A percentile compares a stretch with the other conserved stretches of the same genome.
Conservation (phyloP, 2,888 invertebrate species). For the Mythimna lalbum region DNA sequence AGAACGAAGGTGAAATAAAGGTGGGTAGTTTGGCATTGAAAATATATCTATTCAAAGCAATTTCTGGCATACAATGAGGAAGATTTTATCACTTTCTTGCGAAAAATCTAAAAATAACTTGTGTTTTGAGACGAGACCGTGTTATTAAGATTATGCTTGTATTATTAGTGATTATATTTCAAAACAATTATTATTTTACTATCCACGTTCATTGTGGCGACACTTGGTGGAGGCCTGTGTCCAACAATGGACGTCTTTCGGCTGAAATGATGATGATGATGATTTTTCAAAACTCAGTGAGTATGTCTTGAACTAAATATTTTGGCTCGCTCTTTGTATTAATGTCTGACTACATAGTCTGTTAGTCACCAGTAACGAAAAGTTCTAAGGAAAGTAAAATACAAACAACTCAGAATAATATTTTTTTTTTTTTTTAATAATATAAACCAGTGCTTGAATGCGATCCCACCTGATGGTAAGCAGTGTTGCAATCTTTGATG, state of each 20-base stretch:
- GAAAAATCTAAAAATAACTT: slow-evolving; percentile 28
- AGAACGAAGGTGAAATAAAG: slow-evolving; percentile 4
- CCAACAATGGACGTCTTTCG: too few species aligned
- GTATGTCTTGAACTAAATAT: slow-evolving; percentile 8
- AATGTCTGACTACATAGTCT: slow-evolving; percentile 38
- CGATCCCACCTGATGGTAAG: too few species aligned
- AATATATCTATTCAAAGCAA: slow-evolving; percentile 6
- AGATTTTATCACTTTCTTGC: slow-evolving; percentile 28
- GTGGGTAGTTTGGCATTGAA: neutral
- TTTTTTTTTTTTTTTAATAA: too few species aligned
- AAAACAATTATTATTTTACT: too few species aligned
- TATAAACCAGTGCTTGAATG: too few species aligned
- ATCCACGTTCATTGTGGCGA: too few species aligned
- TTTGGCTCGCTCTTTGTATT: slow-evolving; percentile 41
- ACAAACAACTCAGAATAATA: too few species aligned
- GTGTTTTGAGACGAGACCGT: slow-evolving; percentile 28
- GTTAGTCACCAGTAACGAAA: slow-evolving; percentile 20
- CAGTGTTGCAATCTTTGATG: too few species aligned
- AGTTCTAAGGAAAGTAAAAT: neutral
- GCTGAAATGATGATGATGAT: too few species aligned
- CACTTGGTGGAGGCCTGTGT: too few species aligned
- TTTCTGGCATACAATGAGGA: neutral
- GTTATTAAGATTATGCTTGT: slow-evolving; percentile 36
- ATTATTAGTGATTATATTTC: slow-evolving; percentile 59
- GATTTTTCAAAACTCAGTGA: slow-evolving; percentile 53